Conservation (phyloP, 2,888 invertebrate species). For the Neoascia interrupta region DNA sequence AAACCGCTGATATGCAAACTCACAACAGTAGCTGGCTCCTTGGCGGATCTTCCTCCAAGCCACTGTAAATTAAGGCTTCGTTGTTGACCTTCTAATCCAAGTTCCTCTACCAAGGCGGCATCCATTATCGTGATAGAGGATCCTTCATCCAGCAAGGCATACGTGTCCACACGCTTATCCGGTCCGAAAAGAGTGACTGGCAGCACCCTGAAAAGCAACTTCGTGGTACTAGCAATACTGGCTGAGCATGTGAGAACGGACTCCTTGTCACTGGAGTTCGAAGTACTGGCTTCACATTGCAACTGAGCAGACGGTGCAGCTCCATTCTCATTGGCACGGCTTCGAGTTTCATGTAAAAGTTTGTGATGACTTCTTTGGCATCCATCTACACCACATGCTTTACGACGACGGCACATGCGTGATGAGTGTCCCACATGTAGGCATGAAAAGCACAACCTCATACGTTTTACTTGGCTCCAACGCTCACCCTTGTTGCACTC, state of each 20-base stretch:
- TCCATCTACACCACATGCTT: constrained; percentile 8
- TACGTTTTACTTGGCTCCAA: neutral
- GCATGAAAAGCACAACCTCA: constrained; percentile 3
- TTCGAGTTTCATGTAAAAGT: constrained; percentile 16
- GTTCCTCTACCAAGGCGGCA: constrained; percentile 7
- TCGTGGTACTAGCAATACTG: neutral
- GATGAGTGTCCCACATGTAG: constrained; percentile 13
- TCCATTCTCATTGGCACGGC: neutral
- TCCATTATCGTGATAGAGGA: constrained; percentile 54
- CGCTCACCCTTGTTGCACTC: neutral
- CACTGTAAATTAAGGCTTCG: constrained; percentile 56
- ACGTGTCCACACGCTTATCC: constrained; percentile 15
- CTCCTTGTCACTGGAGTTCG: neutral
- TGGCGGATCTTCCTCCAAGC: constrained; percentile 35
- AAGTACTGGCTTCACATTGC: too few species aligned
- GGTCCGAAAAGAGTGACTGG: constrained; percentile 39
- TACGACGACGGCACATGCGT: constrained; percentile 1
- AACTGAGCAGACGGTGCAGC: constrained; percentile 4
- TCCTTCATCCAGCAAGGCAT: constrained; percentile 34
- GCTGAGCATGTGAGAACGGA: constrained; percentile 6
- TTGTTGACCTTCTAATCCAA: neutral
- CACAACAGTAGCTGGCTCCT: constrained; percentile 24
- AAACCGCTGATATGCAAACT: constrained; percentile 42
- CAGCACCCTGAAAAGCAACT: constrained; percentile 43
- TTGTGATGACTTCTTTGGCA: constrained; percentile 22